phyloP scores from a whole-genome alignment of 1,140 invertebrate genomes.

The Cherax destructor region DNA sequence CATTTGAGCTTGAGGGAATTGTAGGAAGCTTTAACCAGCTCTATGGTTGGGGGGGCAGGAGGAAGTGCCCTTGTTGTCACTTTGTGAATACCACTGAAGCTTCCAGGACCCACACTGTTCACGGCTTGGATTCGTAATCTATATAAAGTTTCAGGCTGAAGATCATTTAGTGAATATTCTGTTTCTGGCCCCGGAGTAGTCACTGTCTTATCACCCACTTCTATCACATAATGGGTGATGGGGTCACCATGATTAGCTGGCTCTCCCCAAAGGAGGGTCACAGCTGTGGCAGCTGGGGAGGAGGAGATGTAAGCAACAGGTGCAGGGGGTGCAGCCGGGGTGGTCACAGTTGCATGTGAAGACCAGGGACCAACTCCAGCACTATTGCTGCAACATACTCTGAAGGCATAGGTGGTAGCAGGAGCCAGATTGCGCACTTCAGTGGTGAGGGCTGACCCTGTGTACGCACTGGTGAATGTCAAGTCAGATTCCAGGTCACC shows the following conservation, averaged over 20 bases:
- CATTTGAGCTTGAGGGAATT: conserved; percentile 91
- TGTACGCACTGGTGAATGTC: conserved; percentile 66
- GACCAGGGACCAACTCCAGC: conserved; percentile 86
- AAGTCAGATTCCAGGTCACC: conserved; percentile 67
- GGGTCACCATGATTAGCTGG: conserved; percentile 84
- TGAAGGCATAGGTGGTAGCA: conserved; percentile 86
- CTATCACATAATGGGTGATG: conserved; percentile 86
- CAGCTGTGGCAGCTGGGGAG: conserved; percentile 80
- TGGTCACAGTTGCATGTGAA: conserved; percentile 80
- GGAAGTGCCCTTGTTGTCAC: conserved; percentile 85
- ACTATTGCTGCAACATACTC: conserved; percentile 82
- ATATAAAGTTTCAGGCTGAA: conserved; percentile 79
- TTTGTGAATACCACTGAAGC: conserved; percentile 84
- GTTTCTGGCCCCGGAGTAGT: conserved; percentile 77
- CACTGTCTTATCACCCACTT: conserved; percentile 81
- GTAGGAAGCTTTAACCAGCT: conserved; percentile 83
- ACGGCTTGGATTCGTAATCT: conserved; percentile 87
- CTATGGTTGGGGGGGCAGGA: conserved; percentile 84
- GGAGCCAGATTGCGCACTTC: conserved; percentile 85
- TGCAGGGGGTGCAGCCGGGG: conserved; percentile 84
- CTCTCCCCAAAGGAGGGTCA: conserved; percentile 83
- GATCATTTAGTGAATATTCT: conserved; percentile 76
- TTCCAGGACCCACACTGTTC: conserved; percentile 87
- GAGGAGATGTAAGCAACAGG: conserved; percentile 80
- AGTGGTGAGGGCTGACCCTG: conserved; percentile 77